These are phyloP conservation scores for Podiceps cristatus DNA, from an alignment of 2,113 vertebrate species.

Conservation along the genomic window DNA sequence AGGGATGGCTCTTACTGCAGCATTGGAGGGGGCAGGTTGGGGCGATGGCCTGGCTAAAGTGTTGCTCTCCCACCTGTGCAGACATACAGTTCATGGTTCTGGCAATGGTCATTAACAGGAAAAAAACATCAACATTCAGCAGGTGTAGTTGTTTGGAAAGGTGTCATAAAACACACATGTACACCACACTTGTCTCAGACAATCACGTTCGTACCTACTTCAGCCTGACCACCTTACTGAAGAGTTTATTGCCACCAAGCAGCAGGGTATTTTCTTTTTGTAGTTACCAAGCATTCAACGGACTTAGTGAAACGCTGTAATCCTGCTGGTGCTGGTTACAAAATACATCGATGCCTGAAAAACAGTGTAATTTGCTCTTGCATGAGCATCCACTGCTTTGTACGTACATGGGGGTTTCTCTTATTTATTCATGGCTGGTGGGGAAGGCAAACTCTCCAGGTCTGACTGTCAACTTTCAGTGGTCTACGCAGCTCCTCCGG, in stretches of 20 bases:
- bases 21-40: not conserved
- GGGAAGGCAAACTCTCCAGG: not conserved
- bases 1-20: not conserved
- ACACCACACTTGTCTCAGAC: not conserved
- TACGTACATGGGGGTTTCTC: not conserved
- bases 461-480: not conserved
- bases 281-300: not conserved
- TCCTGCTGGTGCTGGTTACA: not conserved
- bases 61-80: not conserved
- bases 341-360: not conserved
- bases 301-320: not conserved
- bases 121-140: not conserved
- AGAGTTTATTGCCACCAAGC: not conserved
- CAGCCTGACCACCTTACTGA: not conserved
- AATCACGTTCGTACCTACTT: not conserved
- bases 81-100: not conserved
- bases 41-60: fast-evolving
- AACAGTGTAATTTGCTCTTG: not conserved
- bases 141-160: not conserved
- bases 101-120: not conserved
- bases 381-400: not conserved
- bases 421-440: slow-evolving; percentile 6
- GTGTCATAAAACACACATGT: fast-evolving
- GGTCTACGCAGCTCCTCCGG: not conserved
- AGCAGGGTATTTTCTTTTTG: not conserved